These are phyloP conservation scores for Clupea harengus DNA, from an alignment of 2,113 vertebrate genomes.

Conservation along the genomic window DNA sequence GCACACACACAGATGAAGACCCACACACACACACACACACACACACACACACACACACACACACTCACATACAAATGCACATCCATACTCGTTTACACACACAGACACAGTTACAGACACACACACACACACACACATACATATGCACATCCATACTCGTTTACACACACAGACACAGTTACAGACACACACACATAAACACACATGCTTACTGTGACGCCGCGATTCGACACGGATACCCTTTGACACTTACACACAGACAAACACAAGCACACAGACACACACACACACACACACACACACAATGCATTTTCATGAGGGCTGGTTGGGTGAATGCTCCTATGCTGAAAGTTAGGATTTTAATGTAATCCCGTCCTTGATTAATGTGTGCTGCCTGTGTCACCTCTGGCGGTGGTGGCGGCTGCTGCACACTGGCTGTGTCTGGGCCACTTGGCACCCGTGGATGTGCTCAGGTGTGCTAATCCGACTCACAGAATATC, in stretches of 20 bases:
- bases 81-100: too few species aligned
- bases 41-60: background rate
- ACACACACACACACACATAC: background rate
- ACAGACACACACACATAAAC: background rate
- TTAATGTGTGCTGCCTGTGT: background rate
- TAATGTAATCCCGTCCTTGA: background rate
- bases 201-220: too few species aligned
- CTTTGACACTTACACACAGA: background rate
- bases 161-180: background rate
- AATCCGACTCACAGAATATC: background rate
- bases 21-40: background rate
- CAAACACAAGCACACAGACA: background rate
- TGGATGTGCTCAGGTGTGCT: background rate
- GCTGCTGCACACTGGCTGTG: background rate
- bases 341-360: background rate
- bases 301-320: conserved; percentile 6
- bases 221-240: too few species aligned
- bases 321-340: background rate
- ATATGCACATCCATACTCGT: background rate
- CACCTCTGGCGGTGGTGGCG: background rate
- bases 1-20: background rate
- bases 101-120: background rate
- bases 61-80: background rate
- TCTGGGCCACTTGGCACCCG: background rate
- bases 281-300: background rate